A percentile compares a stretch with the other conserved stretches of the same genome.
Conservation (phyloP, 1,140 invertebrate species). For the Nasonia longicornis region DNA sequence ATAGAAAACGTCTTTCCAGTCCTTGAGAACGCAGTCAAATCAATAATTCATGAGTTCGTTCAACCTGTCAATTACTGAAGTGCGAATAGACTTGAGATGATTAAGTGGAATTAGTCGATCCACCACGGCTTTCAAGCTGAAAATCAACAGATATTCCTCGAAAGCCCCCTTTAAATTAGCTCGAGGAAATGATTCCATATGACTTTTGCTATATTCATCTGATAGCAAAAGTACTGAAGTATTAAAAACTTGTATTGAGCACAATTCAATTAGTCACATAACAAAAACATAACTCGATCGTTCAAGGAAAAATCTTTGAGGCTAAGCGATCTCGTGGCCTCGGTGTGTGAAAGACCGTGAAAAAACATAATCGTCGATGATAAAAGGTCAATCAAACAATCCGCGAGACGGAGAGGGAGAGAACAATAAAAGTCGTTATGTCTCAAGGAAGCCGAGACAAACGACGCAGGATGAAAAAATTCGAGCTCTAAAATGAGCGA, state of each 20-base stretch:
- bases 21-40: neutral
- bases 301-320: neutral
- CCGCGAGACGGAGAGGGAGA: neutral
- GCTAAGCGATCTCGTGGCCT: neutral
- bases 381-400: slow-evolving; percentile 1
- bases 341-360: neutral
- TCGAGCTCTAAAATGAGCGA: too few species aligned
- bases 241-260: neutral
- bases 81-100: neutral
- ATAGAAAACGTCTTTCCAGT: neutral
- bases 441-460: neutral
- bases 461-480: too few species aligned
- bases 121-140: neutral
- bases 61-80: neutral
- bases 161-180: neutral
- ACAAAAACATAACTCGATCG: neutral
- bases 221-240: neutral
- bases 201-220: too few species aligned
- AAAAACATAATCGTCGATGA: neutral
- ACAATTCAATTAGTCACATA: neutral
- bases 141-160: neutral
- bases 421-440: neutral
- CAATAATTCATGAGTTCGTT: neutral
- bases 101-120: neutral
- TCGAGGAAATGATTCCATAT: too few species aligned